Evolutionary conservation across 2,888 invertebrate species (phyloP), one percentile per base, ranked within the genome.

Genomic region (Amphipoea oculea): DNA sequence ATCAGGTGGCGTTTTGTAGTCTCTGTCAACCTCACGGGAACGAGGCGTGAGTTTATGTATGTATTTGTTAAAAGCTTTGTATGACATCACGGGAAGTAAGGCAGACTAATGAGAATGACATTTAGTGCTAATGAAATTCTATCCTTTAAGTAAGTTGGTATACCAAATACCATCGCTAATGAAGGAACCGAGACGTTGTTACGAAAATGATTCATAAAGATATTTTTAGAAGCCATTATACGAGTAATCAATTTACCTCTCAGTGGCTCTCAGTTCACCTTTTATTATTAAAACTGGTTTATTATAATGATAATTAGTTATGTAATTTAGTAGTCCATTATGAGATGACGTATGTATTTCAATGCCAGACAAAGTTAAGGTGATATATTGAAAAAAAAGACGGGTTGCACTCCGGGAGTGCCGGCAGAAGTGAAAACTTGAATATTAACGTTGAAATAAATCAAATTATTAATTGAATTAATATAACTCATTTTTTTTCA

Each of bases 121-220:
- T 68, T 79, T 79, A 62, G 62, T 23, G 60, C 51, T 66, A 67
- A 81, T 76, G 83, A 76, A 82, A 83, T 77, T 72, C 45, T 48
- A 82, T 77, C 71, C 71, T 42, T n/a, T 80, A 66, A 82, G 60
- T 76, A 65, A 81, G 54, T 2, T 36, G 20, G 45, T 54, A 45
- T 12, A 63, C 20, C 2, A 45, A 68, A 57, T n/a, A 62, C 14
- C 62, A 48, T 14, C 60, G 67, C 48, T 60, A 74, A 81, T 51
- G 60, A 14, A 17, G 0, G 11, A 60, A 4, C 11, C n/a, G 1
- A 69, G 71, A 78, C 67, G 42, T 12, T 63, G 63, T 71, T 63
- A 45, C 54, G 51, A 67, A 54, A 71, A 72, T 78, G 57, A 68
- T 72, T 83, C 57, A 68, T 51, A 62, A 63, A 12, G 40, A n/a